Percentiles rank a stretch among this genome's conserved stretches.
Evolutionary conservation across 2,113 vertebrate genomes (phyloP).

Genomic region (Sylvilagus bachmani): DNA sequence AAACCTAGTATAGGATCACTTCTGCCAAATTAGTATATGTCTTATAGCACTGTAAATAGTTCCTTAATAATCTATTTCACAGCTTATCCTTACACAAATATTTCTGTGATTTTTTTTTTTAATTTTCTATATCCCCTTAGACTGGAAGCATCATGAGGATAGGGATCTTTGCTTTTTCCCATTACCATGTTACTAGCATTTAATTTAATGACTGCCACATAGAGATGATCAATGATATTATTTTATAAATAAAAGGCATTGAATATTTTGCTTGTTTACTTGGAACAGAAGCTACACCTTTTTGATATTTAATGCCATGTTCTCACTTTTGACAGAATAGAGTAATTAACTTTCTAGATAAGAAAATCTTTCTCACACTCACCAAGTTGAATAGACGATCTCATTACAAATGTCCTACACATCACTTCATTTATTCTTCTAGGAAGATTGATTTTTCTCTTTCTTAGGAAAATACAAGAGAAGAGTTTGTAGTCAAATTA

Average conservation of each 20-base stretch:
- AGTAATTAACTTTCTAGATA: constrained; percentile 25
- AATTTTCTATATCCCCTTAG: neutral
- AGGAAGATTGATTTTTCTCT: neutral
- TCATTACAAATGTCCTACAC: constrained; percentile 1
- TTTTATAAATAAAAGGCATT: constrained; percentile 15
- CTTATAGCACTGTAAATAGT: neutral
- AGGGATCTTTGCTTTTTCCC: neutral
- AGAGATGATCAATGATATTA: neutral
- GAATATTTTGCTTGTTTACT: constrained; percentile 20
- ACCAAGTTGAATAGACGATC: neutral
- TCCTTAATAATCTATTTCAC: neutral
- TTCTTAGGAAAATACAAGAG: neutral
- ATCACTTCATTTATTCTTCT: constrained; percentile 6
- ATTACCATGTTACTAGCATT: neutral
- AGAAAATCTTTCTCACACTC: constrained; percentile 1
- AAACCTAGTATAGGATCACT: neutral
- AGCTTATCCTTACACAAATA: neutral
- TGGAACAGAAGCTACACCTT: neutral
- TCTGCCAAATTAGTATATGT: neutral
- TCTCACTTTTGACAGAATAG: neutral
- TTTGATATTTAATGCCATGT: neutral
- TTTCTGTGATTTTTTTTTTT: neutral
- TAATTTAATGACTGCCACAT: neutral
- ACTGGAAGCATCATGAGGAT: neutral
- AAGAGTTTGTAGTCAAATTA: neutral